Evolutionary conservation across 2,888 invertebrate genomes (phyloP), one percentile per base, ranked within the genome.

Genomic region (Noctua pronuba): DNA sequence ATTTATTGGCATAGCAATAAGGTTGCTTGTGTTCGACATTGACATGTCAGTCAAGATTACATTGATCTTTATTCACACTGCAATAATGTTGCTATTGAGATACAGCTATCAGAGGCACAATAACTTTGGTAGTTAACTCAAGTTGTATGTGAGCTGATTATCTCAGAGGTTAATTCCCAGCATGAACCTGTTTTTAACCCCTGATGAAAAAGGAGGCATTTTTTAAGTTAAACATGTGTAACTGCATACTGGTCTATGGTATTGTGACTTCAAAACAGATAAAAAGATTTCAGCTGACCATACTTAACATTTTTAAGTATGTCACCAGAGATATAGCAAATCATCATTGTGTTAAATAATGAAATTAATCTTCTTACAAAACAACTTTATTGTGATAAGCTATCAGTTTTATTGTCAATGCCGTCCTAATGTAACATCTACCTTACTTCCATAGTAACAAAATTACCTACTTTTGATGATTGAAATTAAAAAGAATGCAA

Each of bases 391-490:
- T 35, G 41, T 77, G 82, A 85, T 85, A 77, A 77, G 85, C 64
- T 85, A 85, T 72, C 24, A 76, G 10, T 69, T 58, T 13, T 66
- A 64, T 55, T 79, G 64, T 66, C 75, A 84, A 84, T 79, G 86
- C 21, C 24, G 41, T 66, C 28, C n/a, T 67, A 60, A 38, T 52
- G 41, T 62, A 41, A 38, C 44, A 44, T 10, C 10, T 41, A 67
- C 18, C 8, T 46, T 46, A 46, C 8, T 74, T 58, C 66, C 70
- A 75, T 66, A 35, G 65, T 35, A 24, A 79, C 64, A n/a, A n/a
- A 65, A 16, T 41, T 24, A 18, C 46, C 6, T 18, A 44, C 1
- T 16, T 46, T 46, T 1, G 18, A 18, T 41, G 41, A 41, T 11
- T 41, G 11, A 41, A 41, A 41, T 2, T 41, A 41, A 41, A 41